A percentile compares a stretch with the other conserved stretches of the same genome.
phyloP scores from a whole-genome alignment of 2,888 invertebrate genomes.

The Epinotia brunnichana region DNA sequence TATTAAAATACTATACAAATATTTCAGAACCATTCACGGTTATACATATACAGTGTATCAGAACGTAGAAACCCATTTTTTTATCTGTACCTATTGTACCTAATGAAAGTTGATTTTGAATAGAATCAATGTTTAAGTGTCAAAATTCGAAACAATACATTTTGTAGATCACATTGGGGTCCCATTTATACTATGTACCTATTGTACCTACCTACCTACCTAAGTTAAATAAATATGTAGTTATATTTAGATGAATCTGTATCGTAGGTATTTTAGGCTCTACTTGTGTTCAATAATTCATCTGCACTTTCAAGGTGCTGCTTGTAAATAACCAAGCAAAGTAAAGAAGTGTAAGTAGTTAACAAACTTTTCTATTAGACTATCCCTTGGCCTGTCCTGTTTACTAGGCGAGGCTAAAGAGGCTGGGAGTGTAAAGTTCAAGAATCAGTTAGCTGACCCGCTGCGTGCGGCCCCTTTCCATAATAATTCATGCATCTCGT shows the following conservation, averaged over 20 bases:
- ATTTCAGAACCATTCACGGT: neutral
- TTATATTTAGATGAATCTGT: neutral
- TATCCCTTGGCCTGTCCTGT: constrained; percentile 23
- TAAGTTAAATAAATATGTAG: neutral
- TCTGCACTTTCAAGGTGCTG: constrained; percentile 3
- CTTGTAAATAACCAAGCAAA: constrained; percentile 30
- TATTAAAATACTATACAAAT: neutral
- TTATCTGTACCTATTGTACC: too few species aligned
- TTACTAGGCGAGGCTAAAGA: constrained; percentile 27
- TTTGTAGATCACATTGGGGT: neutral
- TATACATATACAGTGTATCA: neutral
- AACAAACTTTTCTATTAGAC: constrained; percentile 41
- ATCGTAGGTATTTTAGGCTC: neutral
- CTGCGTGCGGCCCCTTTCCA: constrained; percentile 50
- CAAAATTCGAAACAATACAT: neutral
- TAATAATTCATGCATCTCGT: constrained; percentile 66
- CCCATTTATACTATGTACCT: neutral
- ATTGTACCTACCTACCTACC: too few species aligned
- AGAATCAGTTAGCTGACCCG: constrained; percentile 68
- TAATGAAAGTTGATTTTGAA: too few species aligned
- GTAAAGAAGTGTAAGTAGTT: constrained; percentile 29
- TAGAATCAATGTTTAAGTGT: neutral
- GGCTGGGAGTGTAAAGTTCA: constrained; percentile 50
- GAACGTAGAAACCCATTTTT: neutral
- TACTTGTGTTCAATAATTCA: constrained; percentile 29